These are phyloP conservation scores for Gallinago nigripennis DNA, from an alignment of 2,797 vertebrate species.

Conservation along the genomic window DNA sequence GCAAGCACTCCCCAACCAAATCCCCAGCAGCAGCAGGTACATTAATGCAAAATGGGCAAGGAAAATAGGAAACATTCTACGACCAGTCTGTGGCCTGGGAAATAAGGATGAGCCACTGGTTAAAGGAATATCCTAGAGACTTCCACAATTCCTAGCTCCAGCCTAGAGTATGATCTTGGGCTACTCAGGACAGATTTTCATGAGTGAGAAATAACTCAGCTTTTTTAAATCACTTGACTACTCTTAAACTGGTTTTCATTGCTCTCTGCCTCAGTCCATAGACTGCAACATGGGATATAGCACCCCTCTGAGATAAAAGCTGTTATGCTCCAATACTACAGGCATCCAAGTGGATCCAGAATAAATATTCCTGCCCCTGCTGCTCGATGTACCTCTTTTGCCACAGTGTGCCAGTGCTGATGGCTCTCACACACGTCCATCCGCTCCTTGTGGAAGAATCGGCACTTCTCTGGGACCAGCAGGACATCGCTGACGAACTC, in stretches of 20 bases:
- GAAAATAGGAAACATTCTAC: background rate
- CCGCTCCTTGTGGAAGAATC: conserved; percentile 94
- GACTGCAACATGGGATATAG: background rate
- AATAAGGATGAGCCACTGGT: background rate
- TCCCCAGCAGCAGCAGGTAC: conserved; percentile 6
- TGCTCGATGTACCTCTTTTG: conserved; percentile 87
- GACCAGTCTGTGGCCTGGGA: background rate
- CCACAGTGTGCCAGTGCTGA: conserved; percentile 91
- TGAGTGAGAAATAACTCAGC: background rate
- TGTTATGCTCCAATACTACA: background rate
- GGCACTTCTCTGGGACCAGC: conserved; percentile 94
- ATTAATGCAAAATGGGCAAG: background rate
- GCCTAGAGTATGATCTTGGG: background rate
- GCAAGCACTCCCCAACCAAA: background rate
- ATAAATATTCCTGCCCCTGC: background rate
- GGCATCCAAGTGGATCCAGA: background rate
- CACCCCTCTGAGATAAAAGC: background rate
- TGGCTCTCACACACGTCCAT: conserved; percentile 92
- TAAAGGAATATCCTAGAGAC: background rate
- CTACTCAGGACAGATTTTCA: background rate
- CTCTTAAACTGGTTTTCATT: background rate
- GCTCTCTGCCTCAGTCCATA: background rate
- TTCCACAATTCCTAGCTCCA: background rate
- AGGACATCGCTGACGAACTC: conserved; percentile 96
- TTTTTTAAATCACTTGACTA: background rate